Percentiles rank a stretch among this genome's conserved stretches.
These are phyloP conservation scores for Chionomys nivalis DNA, from an alignment of 2,113 vertebrate species.

Conservation along the genomic window DNA sequence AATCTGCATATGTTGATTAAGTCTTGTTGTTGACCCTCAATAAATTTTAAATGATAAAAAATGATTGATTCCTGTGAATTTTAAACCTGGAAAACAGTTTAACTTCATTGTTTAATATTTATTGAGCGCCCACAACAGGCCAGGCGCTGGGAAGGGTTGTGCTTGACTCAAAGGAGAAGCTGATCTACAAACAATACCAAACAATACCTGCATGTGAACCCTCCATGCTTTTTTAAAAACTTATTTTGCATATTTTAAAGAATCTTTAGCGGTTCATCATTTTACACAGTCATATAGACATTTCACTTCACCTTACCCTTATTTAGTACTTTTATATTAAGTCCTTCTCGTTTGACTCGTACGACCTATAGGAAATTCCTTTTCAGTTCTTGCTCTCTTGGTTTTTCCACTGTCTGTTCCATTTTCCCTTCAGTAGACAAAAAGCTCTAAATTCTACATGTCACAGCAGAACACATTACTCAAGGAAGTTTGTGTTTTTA, in stretches of 20 bases:
- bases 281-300: neutral
- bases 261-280: neutral
- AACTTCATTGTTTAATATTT: constrained; percentile 78
- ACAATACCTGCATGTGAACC: neutral
- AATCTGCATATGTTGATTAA: constrained; percentile 61
- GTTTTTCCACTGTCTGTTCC: neutral
- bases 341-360: neutral
- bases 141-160: constrained; percentile 49
- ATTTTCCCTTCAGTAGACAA: neutral
- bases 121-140: constrained; percentile 78
- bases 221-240: neutral
- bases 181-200: neutral
- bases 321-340: neutral
- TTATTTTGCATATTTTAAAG: neutral
- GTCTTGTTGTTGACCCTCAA: constrained; percentile 80
- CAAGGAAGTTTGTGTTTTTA: neutral
- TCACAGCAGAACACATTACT: neutral
- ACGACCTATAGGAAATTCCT: neutral
- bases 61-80: constrained; percentile 75
- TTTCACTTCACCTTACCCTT: neutral
- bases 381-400: neutral
- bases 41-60: constrained; percentile 80
- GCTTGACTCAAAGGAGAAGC: neutral
- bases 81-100: constrained; percentile 34
- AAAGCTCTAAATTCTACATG: neutral